Base-by-base conservation (phyloP, 2,797 vertebrate genomes). In the Trematomus bernacchii region DNA sequence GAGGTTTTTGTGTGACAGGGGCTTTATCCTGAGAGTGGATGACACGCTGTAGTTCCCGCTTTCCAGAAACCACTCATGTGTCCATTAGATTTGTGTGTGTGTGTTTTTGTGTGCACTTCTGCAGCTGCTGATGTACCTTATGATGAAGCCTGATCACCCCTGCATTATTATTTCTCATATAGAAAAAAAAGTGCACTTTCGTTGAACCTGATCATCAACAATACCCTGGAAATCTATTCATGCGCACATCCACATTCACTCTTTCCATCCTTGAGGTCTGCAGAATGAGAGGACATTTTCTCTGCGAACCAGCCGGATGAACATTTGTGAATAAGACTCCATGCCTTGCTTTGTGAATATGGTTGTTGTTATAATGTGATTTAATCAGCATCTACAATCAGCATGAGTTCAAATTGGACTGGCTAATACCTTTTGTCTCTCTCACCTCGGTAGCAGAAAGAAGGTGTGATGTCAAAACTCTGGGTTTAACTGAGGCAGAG, bases 11-110 rank as follows among this genome's bases (percentile, higher is more conserved):
- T 58, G 43, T 81, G 84, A 74, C 44, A 27, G 58, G 66, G 67
- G 60, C 63, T 87, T 87, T 82, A 83, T 87, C 48, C 79, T 73
- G 70, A 77, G 68, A 79, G 83, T 66, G 79, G 89, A 86, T 89
- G 89, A 91, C 83, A 87, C 91, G 80, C 76, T 72, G 66, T 60
- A 75, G 73, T 73, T 66, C 76, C 7, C 0, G 70, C 71, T 87
- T 88, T 78, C 77, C 76, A 76, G 76, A 82, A 89, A 84, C 76
- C 87, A 88, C 91, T 93, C 88, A 88, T 91, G 55, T 77, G 71
- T 92, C 92, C 92, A 93, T 92, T 93, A 93, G 85, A 86, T 76
- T 61, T 88, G 77, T 85, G 73, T 83, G 85, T 85, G 73, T 84
- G 68, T 86, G 87, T 84, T 66, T 47, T 80, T 37, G 6, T 37